Base-by-base conservation (phyloP, 2,888 invertebrate genomes). In the Macrosoma leucophasiata region DNA sequence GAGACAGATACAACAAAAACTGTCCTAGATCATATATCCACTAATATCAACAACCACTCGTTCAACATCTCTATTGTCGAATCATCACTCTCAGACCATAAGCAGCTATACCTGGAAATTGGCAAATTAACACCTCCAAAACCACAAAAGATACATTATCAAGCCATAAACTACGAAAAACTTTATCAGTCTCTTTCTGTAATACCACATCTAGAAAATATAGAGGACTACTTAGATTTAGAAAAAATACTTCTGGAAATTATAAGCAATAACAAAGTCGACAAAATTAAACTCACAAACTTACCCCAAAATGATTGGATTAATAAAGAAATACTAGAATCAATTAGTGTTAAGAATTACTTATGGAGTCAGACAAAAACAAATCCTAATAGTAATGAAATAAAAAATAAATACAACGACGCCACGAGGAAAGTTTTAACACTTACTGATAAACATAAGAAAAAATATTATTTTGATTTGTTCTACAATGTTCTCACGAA, bases 1-100 rank as follows among this genome's bases (percentile, higher is more conserved):
- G 31, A 23, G n/a, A 43, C 45, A 8, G 11, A 13, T 1, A 36
- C 27, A 2, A 40, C 39, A 3, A 40, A 33, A 9, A 42, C 42
- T 2, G 32, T 46, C 13, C 1, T 46, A 5, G 46, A 46, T 11
- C 41, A 48, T 31, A 23, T 43, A 3, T 29, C 30, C 17, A 34
- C 39, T 7, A 43, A 46, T 35, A 15, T 44, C 6, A 13, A 31
- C 7, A 32, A 43, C 6, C 22, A 39, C 27, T 9, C 25, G 11
- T 18, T 35, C 5, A 32, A 14, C 25, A 33, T 33, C 4, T 28
- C 32, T 13, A 28, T 44, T 5, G 37, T 50, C n/a, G 46, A 50
- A 9, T 44, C 50, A 8, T 8, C 38, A 1, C n/a, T 48, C 7
- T 45, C 40, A 4, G 44, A 43, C 14, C 44, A 44, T 22, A 45